Conservation (phyloP, 2,797 vertebrate species). For the Melanogrammus aeglefinus region DNA sequence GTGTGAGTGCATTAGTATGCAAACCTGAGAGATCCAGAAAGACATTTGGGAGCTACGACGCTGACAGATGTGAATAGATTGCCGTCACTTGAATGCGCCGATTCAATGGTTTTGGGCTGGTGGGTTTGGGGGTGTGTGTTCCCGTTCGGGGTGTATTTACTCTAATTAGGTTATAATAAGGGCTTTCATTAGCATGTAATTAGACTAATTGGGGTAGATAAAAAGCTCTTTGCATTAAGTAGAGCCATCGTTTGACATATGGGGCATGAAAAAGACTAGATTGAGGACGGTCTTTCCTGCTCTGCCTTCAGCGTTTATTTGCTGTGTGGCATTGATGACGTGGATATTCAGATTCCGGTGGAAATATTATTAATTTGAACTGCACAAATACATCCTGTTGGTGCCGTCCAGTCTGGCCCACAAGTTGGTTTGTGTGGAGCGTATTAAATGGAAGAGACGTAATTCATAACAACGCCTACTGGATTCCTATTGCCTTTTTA, state of each 20-base stretch:
- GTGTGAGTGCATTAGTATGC: constrained; percentile 48
- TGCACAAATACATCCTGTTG: background rate
- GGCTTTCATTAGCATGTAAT: constrained; percentile 32
- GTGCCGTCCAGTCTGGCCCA: background rate
- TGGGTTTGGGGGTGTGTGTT: background rate
- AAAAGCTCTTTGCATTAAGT: constrained; percentile 18
- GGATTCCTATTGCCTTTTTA: background rate
- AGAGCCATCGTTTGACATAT: constrained; percentile 8
- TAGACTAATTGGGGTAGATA: constrained; percentile 25
- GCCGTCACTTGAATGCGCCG: constrained; percentile 28
- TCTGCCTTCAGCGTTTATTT: background rate
- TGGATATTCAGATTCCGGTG: background rate
- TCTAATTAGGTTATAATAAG: constrained; percentile 26
- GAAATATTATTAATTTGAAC: background rate
- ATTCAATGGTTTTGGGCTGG: constrained; percentile 14
- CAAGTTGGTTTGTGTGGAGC: background rate
- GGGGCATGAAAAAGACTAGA: background rate
- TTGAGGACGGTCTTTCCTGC: background rate
- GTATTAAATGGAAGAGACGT: background rate
- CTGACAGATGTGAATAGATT: constrained; percentile 47
- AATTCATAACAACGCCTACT: background rate
- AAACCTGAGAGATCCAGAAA: constrained; percentile 40
- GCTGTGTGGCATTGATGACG: background rate
- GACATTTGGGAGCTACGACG: constrained; percentile 36
- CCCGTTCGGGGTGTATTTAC: constrained; percentile 5